Evolutionary conservation across 2,113 vertebrate genomes (phyloP).

Genomic region (Apeltes quadracus): DNA sequence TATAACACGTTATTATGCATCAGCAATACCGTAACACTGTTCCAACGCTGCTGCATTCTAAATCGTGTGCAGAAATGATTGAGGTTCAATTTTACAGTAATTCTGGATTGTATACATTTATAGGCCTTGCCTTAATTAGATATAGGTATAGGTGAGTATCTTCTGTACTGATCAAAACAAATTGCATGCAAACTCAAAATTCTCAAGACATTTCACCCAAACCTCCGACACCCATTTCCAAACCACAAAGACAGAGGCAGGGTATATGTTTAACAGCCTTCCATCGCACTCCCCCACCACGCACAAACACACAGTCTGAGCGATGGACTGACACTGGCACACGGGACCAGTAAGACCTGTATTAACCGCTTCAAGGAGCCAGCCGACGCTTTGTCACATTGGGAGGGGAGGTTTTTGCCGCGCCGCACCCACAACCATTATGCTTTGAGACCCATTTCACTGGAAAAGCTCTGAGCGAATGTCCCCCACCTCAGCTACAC

Average conservation of each 20-base stretch:
- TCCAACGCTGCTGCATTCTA: not conserved
- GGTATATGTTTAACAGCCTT: slow-evolving; percentile 43
- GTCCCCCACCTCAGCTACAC: slow-evolving; percentile 52
- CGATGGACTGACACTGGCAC: slow-evolving; percentile 42
- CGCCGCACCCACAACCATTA: not conserved
- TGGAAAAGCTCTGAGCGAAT: slow-evolving; percentile 46
- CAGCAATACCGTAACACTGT: not conserved
- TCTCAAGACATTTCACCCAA: not conserved
- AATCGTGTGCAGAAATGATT: not conserved
- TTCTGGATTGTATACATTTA: not conserved
- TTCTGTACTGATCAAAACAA: not conserved
- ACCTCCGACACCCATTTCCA: slow-evolving; percentile 51
- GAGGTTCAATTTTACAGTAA: not conserved
- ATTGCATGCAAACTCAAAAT: not conserved
- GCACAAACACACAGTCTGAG: slow-evolving; percentile 11
- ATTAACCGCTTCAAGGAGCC: slow-evolving; percentile 50
- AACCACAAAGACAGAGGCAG: slow-evolving; percentile 18
- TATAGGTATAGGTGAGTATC: no score
- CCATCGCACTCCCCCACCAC: not conserved
- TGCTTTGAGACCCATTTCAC: slow-evolving; percentile 29
- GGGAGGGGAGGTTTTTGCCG: not conserved
- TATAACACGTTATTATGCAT: not conserved
- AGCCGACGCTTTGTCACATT: slow-evolving; percentile 47
- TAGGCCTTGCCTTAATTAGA: no score
- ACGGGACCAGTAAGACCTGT: slow-evolving; percentile 19